Base-by-base conservation (phyloP, 2,888 invertebrate species). In the Ellobium chinense region DNA sequence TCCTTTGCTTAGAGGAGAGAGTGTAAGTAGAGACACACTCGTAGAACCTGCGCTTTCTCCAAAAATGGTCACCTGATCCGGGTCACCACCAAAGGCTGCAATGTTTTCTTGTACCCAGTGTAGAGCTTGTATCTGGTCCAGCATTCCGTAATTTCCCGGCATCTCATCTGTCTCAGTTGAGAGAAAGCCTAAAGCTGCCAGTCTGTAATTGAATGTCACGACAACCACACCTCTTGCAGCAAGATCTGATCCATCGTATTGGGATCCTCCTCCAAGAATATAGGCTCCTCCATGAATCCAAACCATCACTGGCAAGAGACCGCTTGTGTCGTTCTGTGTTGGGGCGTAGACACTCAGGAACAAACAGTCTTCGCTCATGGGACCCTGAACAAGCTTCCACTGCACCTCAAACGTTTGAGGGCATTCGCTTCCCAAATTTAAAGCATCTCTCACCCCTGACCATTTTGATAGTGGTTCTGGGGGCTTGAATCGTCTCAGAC, bases 31-130 rank as follows among this genome's bases (percentile, higher is more conserved):
- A 1, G 75, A 75, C 7, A 75, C 75, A 24, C 75, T 60, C 1
- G 62, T 21, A 9, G 60, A 18, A 31, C 62, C 73, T 5, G 73
- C 73, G 27, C 73, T 73, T 12, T 65, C 34, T 21, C 75, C 75
- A 31, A 46, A 31, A 9, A 75, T 75, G 46, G 75, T 75, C n/a
- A 75, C 75, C 46, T 65, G 24, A 4, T 29, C 24, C 14, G 63
- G 75, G 24, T 75, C 65, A 3, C 75, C 75, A 1, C 75, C 75
- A 65, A 65, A 75, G 4, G 31, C 65, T 1, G 12, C 5, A 24
- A 75, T 75, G 34, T 75, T 14, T 18, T 75, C 46, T 36, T 75
- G 46, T 37, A 75, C 75, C 75, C 75, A 75, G n/a, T 75, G 46
- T 5, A 75, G 24, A 21, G 75, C 75, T 36, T 34, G 39, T 1